Evolutionary conservation across 1,140 invertebrate species (phyloP).

Genomic region (Acromyrmex charruanus): DNA sequence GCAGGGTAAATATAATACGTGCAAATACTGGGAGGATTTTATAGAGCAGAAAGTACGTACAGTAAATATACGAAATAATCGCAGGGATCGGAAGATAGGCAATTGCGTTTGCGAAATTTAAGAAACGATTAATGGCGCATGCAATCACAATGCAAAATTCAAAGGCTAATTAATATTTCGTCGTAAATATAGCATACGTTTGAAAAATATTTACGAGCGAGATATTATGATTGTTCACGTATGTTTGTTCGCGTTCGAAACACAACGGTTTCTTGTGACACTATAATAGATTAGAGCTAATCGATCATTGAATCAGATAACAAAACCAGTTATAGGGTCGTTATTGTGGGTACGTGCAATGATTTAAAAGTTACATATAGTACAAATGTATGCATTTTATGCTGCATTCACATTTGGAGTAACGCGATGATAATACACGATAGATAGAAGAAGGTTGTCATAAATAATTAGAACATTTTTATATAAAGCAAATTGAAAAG

Average conservation of each 20-base stretch:
- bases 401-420: neutral
- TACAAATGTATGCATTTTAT: neutral
- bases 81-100: neutral
- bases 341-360: neutral
- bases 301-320: conserved; percentile 52
- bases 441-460: neutral
- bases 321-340: neutral
- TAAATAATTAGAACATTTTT: neutral
- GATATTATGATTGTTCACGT: neutral
- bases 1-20: conserved; percentile 9
- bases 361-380: conserved; percentile 10
- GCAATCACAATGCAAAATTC: neutral
- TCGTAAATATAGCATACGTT: neutral
- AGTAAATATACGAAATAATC: neutral
- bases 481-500: neutral
- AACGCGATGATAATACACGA: neutral
- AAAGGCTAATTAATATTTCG: neutral
- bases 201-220: neutral
- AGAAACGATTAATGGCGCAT: neutral
- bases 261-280: conserved; percentile 6
- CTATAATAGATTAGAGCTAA: conserved; percentile 34
- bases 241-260: neutral
- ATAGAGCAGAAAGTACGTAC: neutral
- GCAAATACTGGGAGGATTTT: neutral
- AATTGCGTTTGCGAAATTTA: neutral